A percentile compares a stretch with the other conserved stretches of the same genome.
Evolutionary conservation across 1,140 invertebrate genomes (phyloP).

Genomic region (Anastrepha obliqua): DNA sequence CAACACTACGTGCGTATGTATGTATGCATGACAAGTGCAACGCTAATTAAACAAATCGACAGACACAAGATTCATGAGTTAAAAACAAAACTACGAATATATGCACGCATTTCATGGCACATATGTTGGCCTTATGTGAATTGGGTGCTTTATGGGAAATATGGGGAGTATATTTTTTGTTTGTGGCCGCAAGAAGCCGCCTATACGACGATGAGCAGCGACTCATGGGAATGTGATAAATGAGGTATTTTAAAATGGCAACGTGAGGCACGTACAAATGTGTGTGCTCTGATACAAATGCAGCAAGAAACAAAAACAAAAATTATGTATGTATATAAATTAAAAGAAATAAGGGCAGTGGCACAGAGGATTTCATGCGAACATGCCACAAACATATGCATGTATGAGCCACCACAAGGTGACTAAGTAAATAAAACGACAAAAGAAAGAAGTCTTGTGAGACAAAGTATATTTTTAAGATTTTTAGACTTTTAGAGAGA

Average conservation of each 20-base stretch:
- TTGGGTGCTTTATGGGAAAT: conserved; percentile 42
- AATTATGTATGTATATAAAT: neutral
- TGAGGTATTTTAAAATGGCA: conserved; percentile 6
- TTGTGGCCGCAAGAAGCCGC: neutral
- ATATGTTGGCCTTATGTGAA: conserved; percentile 40
- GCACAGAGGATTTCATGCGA: conserved; percentile 3
- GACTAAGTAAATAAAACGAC: no score
- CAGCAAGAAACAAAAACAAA: neutral
- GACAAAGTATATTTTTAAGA: no score
- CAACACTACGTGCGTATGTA: neutral
- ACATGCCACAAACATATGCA: neutral
- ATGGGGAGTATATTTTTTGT: neutral
- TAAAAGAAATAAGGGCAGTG: conserved; percentile 26
- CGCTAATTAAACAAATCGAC: conserved; percentile 32
- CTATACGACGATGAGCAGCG: neutral
- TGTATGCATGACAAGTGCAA: neutral
- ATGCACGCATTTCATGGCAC: neutral
- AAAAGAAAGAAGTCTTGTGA: no score
- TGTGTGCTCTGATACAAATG: neutral
- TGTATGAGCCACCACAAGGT: neutral
- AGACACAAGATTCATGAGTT: neutral
- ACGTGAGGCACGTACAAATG: neutral
- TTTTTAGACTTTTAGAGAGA: no score
- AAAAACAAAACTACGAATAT: neutral
- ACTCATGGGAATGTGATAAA: conserved; percentile 27